Base-by-base conservation (phyloP, 2,797 vertebrate genomes). In the Limnodromus scolopaceus region DNA sequence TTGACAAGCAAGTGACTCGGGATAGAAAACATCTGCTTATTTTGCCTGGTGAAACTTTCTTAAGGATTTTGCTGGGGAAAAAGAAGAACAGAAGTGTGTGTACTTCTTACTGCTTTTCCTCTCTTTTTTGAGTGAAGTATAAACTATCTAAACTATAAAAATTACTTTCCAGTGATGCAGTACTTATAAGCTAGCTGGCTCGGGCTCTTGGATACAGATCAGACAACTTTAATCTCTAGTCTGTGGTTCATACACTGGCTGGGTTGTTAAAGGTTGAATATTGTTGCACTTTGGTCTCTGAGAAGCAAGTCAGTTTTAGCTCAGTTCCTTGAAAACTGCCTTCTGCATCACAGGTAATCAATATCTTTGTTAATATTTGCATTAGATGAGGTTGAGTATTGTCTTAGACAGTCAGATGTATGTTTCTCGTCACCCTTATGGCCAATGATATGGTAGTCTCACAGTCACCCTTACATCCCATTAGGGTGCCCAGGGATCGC, bases 391-490 rank as follows among this genome's bases (percentile, higher is more conserved):
- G 28, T 70, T 32, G 51, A 0, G 6, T 75, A 3, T 18, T 69
- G 34, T 54, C 76, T 36, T 60, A 27, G 53, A 25, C 43, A 22
- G 30, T 34, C 34, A 63, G 32, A 13, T 63, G 9, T n/a, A 23
- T 63, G 22, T 68, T 87, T 60, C 30, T n/a, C 61, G 0, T 75
- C 61, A 38, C n/a, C 7, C 3, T 48, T 41, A 39, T 25, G 39
- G 48, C 36, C 27, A n/a, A 7, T 1, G 5, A 15, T 69, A 32
- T 48, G 27, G 28, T 45, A 55, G 30, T 43, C 66, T 76, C 19
- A n/a, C 0, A 0, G 25, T 75, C 49, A 71, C 19, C 11, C 41
- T 49, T 61, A 6, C 4, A 6, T 70, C 10, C 27, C 30, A 6
- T 45, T 39, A 22, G 7, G 6, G 10, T 72, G 28, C 72, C 30